phyloP scores from a whole-genome alignment of 2,888 invertebrate genomes.

The Ichneumon xanthorius region DNA sequence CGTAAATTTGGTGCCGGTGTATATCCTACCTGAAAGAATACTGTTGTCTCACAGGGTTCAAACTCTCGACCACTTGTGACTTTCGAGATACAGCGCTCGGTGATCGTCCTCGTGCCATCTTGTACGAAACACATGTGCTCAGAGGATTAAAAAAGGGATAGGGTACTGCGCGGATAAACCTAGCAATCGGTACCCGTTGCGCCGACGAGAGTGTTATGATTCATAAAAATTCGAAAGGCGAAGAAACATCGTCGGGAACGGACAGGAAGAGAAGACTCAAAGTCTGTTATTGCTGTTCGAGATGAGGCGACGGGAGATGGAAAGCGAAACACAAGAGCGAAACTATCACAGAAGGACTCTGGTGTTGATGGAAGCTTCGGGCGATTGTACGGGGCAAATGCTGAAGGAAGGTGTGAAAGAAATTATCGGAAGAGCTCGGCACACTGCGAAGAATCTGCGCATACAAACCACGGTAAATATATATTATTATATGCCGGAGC shows the following conservation, averaged over 20 bases:
- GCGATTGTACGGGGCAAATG: slow-evolving; percentile 4
- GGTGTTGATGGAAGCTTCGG: slow-evolving; percentile 49
- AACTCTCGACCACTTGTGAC: background rate
- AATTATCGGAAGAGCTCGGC: slow-evolving; percentile 28
- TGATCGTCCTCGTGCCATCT: background rate
- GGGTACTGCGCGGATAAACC: slow-evolving; percentile 29
- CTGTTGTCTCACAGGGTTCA: background rate
- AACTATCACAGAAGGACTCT: slow-evolving; percentile 11
- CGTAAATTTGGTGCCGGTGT: slow-evolving; percentile 2
- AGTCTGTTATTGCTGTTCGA: slow-evolving; percentile 51
- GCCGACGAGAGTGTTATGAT: background rate
- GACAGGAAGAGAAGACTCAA: slow-evolving; percentile 27
- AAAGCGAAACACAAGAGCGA: slow-evolving; percentile 40
- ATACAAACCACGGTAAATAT: slow-evolving; percentile 1
- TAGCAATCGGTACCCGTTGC: background rate
- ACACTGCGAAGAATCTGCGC: slow-evolving; percentile 10
- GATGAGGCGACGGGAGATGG: slow-evolving; percentile 28
- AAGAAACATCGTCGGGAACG: slow-evolving; percentile 11
- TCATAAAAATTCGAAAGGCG: slow-evolving; percentile 7
- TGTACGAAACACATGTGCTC: background rate
- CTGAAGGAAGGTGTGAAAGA: slow-evolving; percentile 40
- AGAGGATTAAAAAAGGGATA: background rate
- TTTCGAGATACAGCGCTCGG: background rate
- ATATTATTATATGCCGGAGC: slow-evolving; percentile 1
- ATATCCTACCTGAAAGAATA: slow-evolving; percentile 6